phyloP scores from a whole-genome alignment of 2,113 vertebrate genomes.

The Cinclus cinclus region DNA sequence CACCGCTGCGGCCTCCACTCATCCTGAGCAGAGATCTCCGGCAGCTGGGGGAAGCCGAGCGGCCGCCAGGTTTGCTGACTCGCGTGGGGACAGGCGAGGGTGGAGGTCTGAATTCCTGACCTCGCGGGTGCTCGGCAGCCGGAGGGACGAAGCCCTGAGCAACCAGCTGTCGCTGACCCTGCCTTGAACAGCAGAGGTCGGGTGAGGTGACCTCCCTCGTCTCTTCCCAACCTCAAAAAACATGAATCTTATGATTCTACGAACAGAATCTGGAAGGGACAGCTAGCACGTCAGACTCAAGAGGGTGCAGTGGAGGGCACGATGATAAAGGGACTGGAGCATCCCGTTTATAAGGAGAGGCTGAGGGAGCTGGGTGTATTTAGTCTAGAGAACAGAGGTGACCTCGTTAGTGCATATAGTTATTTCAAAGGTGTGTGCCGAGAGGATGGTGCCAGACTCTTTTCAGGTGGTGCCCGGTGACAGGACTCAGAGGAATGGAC shows the following conservation, averaged over 20 bases:
- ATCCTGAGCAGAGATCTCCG: background rate
- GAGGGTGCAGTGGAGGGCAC: background rate
- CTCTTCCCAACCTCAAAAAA: background rate
- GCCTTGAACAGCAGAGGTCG: background rate
- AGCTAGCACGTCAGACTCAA: background rate
- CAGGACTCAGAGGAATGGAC: background rate
- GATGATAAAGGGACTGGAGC: background rate
- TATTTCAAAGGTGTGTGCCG: background rate
- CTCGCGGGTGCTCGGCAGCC: background rate
- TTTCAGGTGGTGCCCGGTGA: background rate
- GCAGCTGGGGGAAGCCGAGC: background rate
- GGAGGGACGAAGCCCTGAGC: background rate
- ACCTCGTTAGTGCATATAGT: background rate
- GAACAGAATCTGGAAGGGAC: background rate
- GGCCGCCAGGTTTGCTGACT: background rate
- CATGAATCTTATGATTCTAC: background rate
- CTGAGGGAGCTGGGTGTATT: background rate
- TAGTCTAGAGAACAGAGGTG: background rate
- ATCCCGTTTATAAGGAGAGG: background rate
- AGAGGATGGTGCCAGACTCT: background rate
- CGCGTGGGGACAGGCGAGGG: background rate
- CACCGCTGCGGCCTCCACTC: background rate
- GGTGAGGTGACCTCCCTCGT: background rate
- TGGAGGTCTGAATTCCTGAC: background rate
- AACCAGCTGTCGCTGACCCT: background rate